These are phyloP conservation scores for Gorsachius magnificus DNA, from an alignment of 2,797 vertebrate genomes.

Conservation along the genomic window DNA sequence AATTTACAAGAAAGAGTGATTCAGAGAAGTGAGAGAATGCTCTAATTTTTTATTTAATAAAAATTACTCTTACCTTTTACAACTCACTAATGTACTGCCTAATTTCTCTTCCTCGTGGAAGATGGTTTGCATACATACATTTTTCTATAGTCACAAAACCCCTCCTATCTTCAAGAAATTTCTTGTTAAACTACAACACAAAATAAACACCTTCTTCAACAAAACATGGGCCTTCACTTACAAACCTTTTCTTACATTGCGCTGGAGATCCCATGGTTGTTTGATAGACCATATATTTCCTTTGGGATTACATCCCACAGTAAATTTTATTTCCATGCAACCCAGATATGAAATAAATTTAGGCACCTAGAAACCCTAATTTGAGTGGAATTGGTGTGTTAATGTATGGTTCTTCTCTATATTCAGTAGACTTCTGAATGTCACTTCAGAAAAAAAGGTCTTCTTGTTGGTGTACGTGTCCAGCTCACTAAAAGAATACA, in stretches of 20 bases:
- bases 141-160: background rate
- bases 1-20: background rate
- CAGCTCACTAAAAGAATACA: background rate
- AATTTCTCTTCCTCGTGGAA: background rate
- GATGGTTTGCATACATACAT: background rate
- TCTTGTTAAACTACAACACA: background rate
- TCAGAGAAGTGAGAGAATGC: background rate
- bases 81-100: background rate
- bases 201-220: background rate
- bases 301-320: background rate
- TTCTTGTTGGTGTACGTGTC: background rate
- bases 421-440: background rate
- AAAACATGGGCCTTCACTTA: background rate
- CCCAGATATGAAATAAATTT: background rate
- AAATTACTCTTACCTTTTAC: background rate
- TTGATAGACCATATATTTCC: background rate
- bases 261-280: background rate
- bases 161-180: background rate
- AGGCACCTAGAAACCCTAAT: background rate
- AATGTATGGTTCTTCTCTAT: background rate
- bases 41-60: background rate
- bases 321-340: background rate
- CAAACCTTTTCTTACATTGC: background rate
- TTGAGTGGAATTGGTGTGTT: background rate
- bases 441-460: background rate